Evolutionary conservation across 2,797 vertebrate genomes (phyloP), one percentile per base, ranked within the genome.

Genomic region (Ceyx erithaca): DNA sequence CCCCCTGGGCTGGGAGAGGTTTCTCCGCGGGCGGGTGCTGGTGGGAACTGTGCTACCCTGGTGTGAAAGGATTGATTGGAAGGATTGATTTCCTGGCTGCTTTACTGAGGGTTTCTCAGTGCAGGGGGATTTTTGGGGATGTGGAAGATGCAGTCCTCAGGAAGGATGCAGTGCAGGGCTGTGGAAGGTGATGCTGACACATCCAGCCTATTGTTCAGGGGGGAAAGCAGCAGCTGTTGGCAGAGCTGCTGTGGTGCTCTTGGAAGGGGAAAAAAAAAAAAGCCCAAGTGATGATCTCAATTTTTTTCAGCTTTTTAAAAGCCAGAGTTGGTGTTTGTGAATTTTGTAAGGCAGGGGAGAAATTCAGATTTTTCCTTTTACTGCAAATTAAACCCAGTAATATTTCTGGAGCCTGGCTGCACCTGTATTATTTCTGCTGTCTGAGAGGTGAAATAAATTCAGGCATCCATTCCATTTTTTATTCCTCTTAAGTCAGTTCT

Each of bases 151-250:
- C 37, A 40, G 14, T 40, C 37, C 21, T 45, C 67, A 75, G 9
- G 66, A 25, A 28, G 43, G 69, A 48, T 41, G 64, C 61, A 37
- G 1, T 46, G 14, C 30, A 19, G 72, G 26, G 0, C 0, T 9
- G 6, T 46, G 70, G 14, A 25, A 90, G 73, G 63, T 63, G 68
- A 80, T 35, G 90, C 77, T 90, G 61, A n/a, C n/a, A 6, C 52
- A 26, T 43, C 31, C 8, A 64, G 48, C n/a, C 87, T 54, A 72
- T 87, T 95, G 86, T 91, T 93, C 63, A 28, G 33, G 80, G 75
- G 69, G 30, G 41, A 77, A 75, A 85, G 77, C 68, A 83, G 9
- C 61, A 43, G 67, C 54, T 87, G 6, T 73, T 70, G 55, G 4
- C 58, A 5, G 48, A 52, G 64, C 41, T 52, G 30, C 14, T 54